phyloP scores from a whole-genome alignment of 2,113 vertebrate genomes.

The Cephalopterus ornatus region DNA sequence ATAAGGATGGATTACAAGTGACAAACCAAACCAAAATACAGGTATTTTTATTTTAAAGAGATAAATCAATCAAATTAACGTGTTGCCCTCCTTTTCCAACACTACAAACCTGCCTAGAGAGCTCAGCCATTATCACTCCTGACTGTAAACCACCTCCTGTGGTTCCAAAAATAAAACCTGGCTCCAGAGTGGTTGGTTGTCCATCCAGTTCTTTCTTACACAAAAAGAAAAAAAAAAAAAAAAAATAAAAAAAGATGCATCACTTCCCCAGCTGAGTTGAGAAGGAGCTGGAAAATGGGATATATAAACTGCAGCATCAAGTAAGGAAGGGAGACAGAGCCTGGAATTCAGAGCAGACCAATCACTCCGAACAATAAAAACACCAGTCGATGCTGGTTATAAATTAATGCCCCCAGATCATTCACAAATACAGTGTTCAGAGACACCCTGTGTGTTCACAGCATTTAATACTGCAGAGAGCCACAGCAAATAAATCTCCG shows the following conservation, averaged over 20 bases:
- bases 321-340: background rate
- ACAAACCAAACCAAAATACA: background rate
- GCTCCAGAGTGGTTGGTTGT: background rate
- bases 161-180: background rate
- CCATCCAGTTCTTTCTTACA: background rate
- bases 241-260: background rate
- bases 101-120: background rate
- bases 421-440: background rate
- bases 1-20: background rate
- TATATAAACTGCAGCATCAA: background rate
- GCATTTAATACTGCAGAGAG: background rate
- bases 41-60: background rate
- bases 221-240: no score
- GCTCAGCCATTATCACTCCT: background rate
- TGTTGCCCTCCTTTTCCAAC: background rate
- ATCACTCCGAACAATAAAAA: background rate
- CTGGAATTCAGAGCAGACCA: background rate
- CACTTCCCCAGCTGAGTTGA: background rate
- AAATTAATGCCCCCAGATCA: background rate
- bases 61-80: background rate
- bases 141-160: background rate
- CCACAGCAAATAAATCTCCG: background rate
- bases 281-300: background rate
- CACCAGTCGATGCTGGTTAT: background rate
- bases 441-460: background rate